Percentiles rank a stretch among this genome's conserved stretches.
Evolutionary conservation across 2,888 invertebrate species (phyloP).

Genomic region (Philhelius pedissequus): DNA sequence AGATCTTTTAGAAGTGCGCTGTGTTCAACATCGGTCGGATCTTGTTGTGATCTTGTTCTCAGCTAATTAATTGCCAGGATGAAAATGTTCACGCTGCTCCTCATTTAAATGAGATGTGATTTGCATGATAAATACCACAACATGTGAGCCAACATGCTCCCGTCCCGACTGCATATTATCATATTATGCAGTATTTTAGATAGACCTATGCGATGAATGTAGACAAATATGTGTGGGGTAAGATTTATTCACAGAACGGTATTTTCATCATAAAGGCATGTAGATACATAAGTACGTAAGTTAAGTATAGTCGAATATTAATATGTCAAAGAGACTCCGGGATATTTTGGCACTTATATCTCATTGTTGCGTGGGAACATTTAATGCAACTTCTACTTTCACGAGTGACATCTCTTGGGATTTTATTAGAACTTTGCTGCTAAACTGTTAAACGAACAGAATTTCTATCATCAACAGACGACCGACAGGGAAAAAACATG

Average conservation of each 20-base stretch:
- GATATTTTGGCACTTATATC: constrained; percentile 33
- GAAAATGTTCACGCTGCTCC: constrained; percentile 70
- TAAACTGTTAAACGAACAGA: constrained; percentile 41
- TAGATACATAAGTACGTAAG: no score
- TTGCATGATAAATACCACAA: constrained; percentile 69
- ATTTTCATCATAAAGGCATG: not conserved
- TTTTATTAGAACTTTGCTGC: constrained; percentile 6
- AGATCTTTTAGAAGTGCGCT: constrained; percentile 34
- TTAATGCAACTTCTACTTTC: not conserved
- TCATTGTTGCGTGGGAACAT: constrained; percentile 44
- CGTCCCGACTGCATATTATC: not conserved
- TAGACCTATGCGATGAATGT: not conserved
- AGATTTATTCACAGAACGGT: constrained; percentile 13
- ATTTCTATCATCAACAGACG: constrained; percentile 14
- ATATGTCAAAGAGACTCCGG: not conserved
- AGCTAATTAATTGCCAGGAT: constrained; percentile 69
- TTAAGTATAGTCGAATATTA: not conserved
- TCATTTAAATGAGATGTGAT: constrained; percentile 69
- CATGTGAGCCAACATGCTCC: constrained; percentile 65
- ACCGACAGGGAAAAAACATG: constrained; percentile 9
- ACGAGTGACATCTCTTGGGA: constrained; percentile 32
- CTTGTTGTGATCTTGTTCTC: constrained; percentile 70
- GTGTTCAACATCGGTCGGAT: constrained; percentile 68
- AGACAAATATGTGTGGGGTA: not conserved
- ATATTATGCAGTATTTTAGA: no score